Evolutionary conservation across 2,888 invertebrate species (phyloP), one percentile per base, ranked within the genome.

Genomic region (Ophonus ardosiacus): DNA sequence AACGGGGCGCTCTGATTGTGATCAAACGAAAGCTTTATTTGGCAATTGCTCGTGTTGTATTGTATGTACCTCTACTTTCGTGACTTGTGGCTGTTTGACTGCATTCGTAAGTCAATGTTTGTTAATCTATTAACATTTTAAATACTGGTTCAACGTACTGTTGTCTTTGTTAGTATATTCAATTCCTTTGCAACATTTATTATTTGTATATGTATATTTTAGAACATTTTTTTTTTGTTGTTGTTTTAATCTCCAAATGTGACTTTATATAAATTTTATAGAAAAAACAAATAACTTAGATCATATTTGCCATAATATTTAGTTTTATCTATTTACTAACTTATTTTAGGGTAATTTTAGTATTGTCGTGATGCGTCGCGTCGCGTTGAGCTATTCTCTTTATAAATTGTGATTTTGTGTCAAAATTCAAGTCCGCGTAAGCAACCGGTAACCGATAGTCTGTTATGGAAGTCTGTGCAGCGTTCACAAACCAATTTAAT

Each of bases 11-110:
- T 51, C 8, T 21, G 63, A 63, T 61, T 24, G 31, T 68, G 68
- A 68, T 38, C n/a, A 74, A 74, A 40, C 76, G 76, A 63, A 63
- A 84, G 74, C 84, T 84, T 84, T 84, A 84, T 84, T 84, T 84
- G 63, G 78, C 84, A 84, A 78, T 84, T 78, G 84, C 84, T 84
- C 84, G 84, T 78, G 76, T 78, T 83, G 83, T 76, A 76, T 71
- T 59, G 59, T 76, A 63, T 81, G 68, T 80, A 59, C 81, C 81
- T 56, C 68, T 51, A 68, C 56, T 40, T 38, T 40, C 51, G 31
- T 56, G 71, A 74, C 51, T 65, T 24, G 78, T 78, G 84, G 78
- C 84, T 84, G 84, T 82, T 57, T 56, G 56, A 76, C 24, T 81
- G 81, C 81, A 81, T 82, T 82, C 74, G 59, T 57, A 82, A 82